These are phyloP conservation scores for Mormyrus iriodes DNA, from an alignment of 2,113 vertebrate species.

Conservation along the genomic window DNA sequence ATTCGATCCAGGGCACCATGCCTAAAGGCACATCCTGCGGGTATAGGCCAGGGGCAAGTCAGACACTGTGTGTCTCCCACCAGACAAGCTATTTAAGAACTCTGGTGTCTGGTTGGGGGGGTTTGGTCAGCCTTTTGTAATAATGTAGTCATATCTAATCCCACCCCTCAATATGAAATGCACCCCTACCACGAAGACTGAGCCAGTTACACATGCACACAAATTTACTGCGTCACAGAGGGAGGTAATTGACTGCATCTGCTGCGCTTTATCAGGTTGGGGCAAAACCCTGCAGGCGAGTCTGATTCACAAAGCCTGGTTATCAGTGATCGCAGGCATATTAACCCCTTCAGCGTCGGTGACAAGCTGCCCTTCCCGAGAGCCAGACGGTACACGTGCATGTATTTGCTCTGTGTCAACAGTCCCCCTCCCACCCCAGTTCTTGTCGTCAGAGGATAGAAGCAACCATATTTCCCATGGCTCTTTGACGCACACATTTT, in stretches of 20 bases:
- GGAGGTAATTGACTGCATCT: slow-evolving; percentile 21
- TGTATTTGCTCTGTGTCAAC: slow-evolving; percentile 16
- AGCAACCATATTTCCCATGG: neutral
- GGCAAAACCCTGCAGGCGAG: neutral
- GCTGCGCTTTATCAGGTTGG: slow-evolving; percentile 10
- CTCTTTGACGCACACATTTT: neutral
- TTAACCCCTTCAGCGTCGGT: slow-evolving; percentile 17
- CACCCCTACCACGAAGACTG: neutral
- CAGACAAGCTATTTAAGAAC: slow-evolving; percentile 20
- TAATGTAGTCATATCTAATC: slow-evolving; percentile 19
- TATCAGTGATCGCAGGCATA: slow-evolving; percentile 20
- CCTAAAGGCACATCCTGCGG: slow-evolving; percentile 1
- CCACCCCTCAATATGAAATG: slow-evolving; percentile 25
- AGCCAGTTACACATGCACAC: slow-evolving; percentile 27
- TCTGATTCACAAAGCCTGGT: slow-evolving; percentile 3
- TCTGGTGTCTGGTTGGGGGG: slow-evolving; percentile 3
- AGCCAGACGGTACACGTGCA: neutral
- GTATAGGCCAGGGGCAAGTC: slow-evolving; percentile 6
- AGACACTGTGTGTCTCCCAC: neutral
- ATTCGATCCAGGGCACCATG: neutral
- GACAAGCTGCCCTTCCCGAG: neutral
- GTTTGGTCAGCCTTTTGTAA: slow-evolving; percentile 14
- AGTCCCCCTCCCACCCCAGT: neutral
- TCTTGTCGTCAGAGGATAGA: neutral
- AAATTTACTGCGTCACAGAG: slow-evolving; percentile 19